Evolutionary conservation across 2,888 invertebrate genomes (phyloP).

Genomic region (Odontothrips loti): DNA sequence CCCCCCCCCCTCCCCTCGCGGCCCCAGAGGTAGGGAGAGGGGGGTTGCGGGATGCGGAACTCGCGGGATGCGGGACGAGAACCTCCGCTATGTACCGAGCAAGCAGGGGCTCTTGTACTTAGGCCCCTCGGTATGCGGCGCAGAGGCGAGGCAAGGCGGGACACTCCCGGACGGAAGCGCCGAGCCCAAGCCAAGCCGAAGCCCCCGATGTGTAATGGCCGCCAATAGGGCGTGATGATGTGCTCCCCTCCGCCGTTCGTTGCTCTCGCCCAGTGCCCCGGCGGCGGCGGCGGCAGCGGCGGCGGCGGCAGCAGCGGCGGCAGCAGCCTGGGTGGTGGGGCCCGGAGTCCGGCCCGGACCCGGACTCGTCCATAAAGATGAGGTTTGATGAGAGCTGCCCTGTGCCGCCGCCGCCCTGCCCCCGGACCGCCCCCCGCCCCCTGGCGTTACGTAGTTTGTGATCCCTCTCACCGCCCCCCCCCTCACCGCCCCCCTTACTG

Average conservation of each 20-base stretch:
- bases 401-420: neutral
- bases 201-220: conserved; percentile 16
- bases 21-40: neutral
- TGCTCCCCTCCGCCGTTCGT: neutral
- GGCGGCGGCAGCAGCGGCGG: no score
- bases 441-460: neutral
- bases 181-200: no score
- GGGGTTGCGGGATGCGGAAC: neutral
- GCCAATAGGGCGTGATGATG: neutral
- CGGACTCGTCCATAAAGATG: conserved; percentile 16
- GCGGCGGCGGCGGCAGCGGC: no score
- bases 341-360: no score
- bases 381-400: conserved; percentile 21
- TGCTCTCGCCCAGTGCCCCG: no score
- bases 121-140: neutral
- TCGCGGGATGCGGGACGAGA: neutral
- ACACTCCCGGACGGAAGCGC: neutral
- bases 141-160: neutral
- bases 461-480: neutral
- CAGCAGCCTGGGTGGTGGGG: no score
- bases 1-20: neutral
- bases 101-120: no score
- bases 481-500: neutral
- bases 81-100: no score
- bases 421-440: neutral